Evolutionary conservation across 1,140 invertebrate species (phyloP), one percentile per base, ranked within the genome.

Genomic region (Drosophila persimilis): DNA sequence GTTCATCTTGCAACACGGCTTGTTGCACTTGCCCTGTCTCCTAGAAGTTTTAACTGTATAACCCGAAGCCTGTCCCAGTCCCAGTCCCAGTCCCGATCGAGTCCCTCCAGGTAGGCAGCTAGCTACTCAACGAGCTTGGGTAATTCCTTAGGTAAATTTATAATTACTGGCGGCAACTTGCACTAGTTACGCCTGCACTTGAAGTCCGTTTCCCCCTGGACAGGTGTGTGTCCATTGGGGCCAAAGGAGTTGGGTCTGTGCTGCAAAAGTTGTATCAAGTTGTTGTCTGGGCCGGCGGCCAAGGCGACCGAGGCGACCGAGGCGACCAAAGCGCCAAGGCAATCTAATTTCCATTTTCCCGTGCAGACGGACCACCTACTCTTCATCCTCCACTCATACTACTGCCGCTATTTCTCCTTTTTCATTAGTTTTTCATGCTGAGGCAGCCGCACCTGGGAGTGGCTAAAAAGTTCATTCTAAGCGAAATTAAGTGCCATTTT

Each of bases 131-230:
- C 56, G 64, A 48, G 58, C 63, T 79, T 69, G 50, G 67, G 77
- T 81, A 81, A 81, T 81, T 85, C 81, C 65, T 85, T 75, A 70
- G 81, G 81, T 85, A 85, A 85, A 85, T 85, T 85, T 86, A 86
- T 85, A 85, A 85, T 85, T 85, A 85, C 81, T 78, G 73, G 62
- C 75, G 75, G 80, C 81, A 85, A 86, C 81, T 86, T 85, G 73
- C 86, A 80, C 81, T 74, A 81, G 81, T 77, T 85, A 86, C 69
- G 70, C 55, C 75, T 29, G 64, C 73, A 74, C 69, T 74, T 80
- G 61, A 77, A 71, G 81, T 79, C 48, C 55, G 45, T 57, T 56
- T 22, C 45, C 26, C 50, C 41, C n/a, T 15, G 17, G 50, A 50
- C 6, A 13, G 15, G 8, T 7, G n/a, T 7, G 63, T 3, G 51